Percentiles rank a stretch among this genome's conserved stretches.
Evolutionary conservation across 92 coral and sea anemone genomes (phyloP).

Genomic region (Anthopleura xanthogrammica): DNA sequence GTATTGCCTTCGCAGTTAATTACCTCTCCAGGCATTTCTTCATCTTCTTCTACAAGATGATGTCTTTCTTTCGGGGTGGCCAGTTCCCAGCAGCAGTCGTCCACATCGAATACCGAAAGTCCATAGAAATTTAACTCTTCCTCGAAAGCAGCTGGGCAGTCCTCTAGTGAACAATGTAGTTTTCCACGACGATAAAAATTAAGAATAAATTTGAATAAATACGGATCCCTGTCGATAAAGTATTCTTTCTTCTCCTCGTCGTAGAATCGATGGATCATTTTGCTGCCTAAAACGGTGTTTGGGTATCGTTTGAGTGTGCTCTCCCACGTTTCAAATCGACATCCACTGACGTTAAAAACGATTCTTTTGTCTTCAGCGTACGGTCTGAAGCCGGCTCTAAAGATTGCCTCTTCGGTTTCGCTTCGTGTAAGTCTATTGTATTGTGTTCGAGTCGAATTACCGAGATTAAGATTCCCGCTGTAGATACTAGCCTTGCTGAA

Average conservation of each 20-base stretch:
- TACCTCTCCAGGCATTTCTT: constrained; percentile 61
- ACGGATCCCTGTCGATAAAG: constrained; percentile 90
- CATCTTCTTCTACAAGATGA: constrained; percentile 64
- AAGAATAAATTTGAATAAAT: constrained; percentile 87
- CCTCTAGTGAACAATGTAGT: constrained; percentile 88
- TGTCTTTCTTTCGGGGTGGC: constrained; percentile 71
- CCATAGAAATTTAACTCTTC: constrained; percentile 95
- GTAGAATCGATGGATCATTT: constrained; percentile 75
- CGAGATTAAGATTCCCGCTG: constrained; percentile 18
- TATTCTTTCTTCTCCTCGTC: constrained; percentile 80
- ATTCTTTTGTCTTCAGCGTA: constrained; percentile 59
- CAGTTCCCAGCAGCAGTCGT: constrained; percentile 89
- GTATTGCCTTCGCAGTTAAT: constrained; percentile 56
- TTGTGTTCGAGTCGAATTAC: constrained; percentile 9
- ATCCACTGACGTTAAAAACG: constrained; percentile 86
- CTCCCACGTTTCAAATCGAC: constrained; percentile 89
- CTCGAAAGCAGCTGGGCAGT: constrained; percentile 90
- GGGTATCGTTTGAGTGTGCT: constrained; percentile 80
- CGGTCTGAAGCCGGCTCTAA: constrained; percentile 33
- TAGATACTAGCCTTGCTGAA: constrained; percentile 46
- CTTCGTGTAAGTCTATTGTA: constrained; percentile 7
- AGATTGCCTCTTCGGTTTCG: constrained; percentile 28
- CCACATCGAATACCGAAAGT: constrained; percentile 83
- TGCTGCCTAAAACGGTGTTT: constrained; percentile 80
- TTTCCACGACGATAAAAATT: constrained; percentile 89